phyloP scores from a whole-genome alignment of 2,888 invertebrate genomes.

The Acrocyrtus sp. region DNA sequence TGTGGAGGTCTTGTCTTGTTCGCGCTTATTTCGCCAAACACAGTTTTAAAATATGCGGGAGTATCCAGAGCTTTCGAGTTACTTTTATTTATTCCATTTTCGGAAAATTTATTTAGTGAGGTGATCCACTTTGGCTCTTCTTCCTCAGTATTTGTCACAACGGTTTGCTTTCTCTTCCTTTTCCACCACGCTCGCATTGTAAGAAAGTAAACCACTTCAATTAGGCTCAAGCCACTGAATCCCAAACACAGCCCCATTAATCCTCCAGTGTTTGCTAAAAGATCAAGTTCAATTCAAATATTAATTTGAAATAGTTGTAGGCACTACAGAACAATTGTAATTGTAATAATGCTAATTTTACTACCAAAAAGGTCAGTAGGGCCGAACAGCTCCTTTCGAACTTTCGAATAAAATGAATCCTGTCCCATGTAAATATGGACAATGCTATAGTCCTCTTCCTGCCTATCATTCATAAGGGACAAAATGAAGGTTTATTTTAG shows the following conservation, averaged over 20 bases:
- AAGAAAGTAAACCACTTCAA: slow-evolving; percentile 55
- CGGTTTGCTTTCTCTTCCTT: slow-evolving; percentile 12
- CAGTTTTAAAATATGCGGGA: too few species aligned
- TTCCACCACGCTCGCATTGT: slow-evolving; percentile 53
- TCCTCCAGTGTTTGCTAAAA: slow-evolving; percentile 55
- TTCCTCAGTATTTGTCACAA: slow-evolving; percentile 10
- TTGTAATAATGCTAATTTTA: neutral
- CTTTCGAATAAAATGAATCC: slow-evolving; percentile 54
- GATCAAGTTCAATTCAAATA: neutral
- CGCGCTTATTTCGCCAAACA: too few species aligned
- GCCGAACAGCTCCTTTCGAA: slow-evolving; percentile 58
- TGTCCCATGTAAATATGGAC: slow-evolving; percentile 58
- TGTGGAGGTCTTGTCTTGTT: too few species aligned
- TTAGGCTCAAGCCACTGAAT: slow-evolving; percentile 50
- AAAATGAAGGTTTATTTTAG: neutral
- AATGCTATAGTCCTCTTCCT: slow-evolving; percentile 53
- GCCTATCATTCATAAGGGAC: too few species aligned
- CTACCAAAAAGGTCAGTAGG: slow-evolving; percentile 58
- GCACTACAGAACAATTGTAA: neutral
- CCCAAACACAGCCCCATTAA: slow-evolving; percentile 56
- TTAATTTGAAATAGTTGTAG: slow-evolving; percentile 6
- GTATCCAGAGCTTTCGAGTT: too few species aligned
- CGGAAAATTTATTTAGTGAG: neutral
- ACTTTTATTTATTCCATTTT: too few species aligned
- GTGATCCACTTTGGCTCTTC: slow-evolving; percentile 15